These are phyloP conservation scores for Perithous albicinctus DNA, from an alignment of 2,888 invertebrate genomes.

Conservation along the genomic window DNA sequence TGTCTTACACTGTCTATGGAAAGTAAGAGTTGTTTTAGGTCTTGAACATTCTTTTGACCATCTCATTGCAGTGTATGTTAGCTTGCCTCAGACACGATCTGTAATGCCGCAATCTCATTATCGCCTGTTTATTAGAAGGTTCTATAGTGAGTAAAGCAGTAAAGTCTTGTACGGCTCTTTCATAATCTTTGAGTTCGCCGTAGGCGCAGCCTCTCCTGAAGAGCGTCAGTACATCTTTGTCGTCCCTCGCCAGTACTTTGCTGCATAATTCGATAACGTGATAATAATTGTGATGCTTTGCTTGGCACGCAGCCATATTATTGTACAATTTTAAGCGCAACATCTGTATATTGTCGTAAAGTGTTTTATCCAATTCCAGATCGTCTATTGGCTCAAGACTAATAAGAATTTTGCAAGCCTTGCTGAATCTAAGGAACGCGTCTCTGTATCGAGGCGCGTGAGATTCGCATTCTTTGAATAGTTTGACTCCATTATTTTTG, in stretches of 20 bases:
- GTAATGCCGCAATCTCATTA: conserved; percentile 87
- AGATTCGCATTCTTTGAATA: conserved; percentile 86
- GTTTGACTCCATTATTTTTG: conserved; percentile 87
- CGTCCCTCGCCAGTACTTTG: conserved; percentile 84
- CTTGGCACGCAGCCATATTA: conserved; percentile 93
- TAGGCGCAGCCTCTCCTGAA: conserved; percentile 85
- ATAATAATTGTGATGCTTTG: conserved; percentile 89
- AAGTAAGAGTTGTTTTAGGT: conserved; percentile 42
- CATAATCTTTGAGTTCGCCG: conserved; percentile 87
- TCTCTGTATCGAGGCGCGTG: conserved; percentile 86
- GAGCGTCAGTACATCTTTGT: conserved; percentile 85
- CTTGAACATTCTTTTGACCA: conserved; percentile 87
- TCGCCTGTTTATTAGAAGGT: conserved; percentile 88
- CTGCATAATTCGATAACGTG: conserved; percentile 88
- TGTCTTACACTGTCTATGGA: not conserved
- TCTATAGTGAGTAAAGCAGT: conserved; percentile 87
- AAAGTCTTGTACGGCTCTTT: conserved; percentile 88
- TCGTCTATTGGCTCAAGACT: conserved; percentile 86
- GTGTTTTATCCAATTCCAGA: conserved; percentile 85
- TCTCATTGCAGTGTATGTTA: conserved; percentile 87
- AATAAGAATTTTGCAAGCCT: conserved; percentile 90
- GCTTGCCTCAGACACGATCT: conserved; percentile 87
- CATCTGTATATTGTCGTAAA: conserved; percentile 85
- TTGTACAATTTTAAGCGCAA: conserved; percentile 90
- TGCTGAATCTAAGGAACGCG: conserved; percentile 91